These are phyloP conservation scores for Pogonus chalceus DNA, from an alignment of 1,140 invertebrate species.

Conservation along the genomic window DNA sequence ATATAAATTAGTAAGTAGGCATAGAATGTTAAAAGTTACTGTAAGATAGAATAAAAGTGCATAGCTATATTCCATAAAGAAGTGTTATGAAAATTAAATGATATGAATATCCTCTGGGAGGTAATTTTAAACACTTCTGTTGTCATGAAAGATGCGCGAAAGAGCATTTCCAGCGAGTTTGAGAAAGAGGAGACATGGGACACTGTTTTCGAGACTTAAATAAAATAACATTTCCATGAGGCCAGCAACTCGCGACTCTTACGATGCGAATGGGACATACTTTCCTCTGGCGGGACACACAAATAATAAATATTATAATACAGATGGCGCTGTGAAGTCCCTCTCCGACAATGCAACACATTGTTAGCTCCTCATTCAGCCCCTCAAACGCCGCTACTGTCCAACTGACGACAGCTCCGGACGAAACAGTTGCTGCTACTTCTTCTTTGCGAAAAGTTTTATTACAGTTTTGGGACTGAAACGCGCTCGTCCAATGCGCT, in stretches of 20 bases:
- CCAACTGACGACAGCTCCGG: conserved; percentile 18
- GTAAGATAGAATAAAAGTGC: too few species aligned
- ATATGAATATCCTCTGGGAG: conserved; percentile 28
- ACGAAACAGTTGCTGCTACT: conserved; percentile 16
- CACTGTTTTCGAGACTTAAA: conserved; percentile 27
- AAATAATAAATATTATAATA: conserved; percentile 38
- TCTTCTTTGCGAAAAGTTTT: conserved; percentile 35
- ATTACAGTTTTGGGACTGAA: conserved; percentile 23
- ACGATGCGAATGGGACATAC: conserved; percentile 27
- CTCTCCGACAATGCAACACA: conserved; percentile 31
- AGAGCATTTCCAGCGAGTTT: conserved; percentile 24
- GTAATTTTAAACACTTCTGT: conserved; percentile 36
- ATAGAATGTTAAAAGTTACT: too few species aligned
- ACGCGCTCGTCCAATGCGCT: too few species aligned
- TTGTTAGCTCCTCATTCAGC: conserved; percentile 27
- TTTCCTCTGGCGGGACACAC: conserved; percentile 30
- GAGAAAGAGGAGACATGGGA: conserved; percentile 31
- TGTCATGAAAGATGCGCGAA: conserved; percentile 31
- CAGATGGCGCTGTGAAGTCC: conserved; percentile 16
- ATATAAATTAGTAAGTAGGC: too few species aligned
- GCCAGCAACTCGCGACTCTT: conserved; percentile 23
- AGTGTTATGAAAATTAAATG: conserved; percentile 35
- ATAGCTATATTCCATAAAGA: too few species aligned
- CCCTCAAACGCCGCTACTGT: conserved; percentile 18
- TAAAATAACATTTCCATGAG: conserved; percentile 34